Base-by-base conservation (phyloP, 2,113 vertebrate species). In the Corynorhinus townsendii region DNA sequence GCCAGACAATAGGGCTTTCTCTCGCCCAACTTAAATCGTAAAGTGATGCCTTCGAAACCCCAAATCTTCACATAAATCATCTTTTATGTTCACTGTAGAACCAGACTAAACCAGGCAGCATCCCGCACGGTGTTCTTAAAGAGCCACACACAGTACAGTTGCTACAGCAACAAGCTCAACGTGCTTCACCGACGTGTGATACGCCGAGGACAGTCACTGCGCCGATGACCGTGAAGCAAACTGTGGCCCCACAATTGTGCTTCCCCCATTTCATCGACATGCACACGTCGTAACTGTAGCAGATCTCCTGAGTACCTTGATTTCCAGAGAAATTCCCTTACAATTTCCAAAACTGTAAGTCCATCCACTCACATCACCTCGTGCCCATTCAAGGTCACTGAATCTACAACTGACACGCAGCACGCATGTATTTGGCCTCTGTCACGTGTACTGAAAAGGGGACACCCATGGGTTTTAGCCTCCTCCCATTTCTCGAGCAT, bases 401-500 rank as follows among this genome's bases (percentile, higher is more conserved):
- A 75, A 80, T 71, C 30, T 38, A 85, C 35, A 45, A 14, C 28
- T 76, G 69, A 3, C 33, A 80, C 43, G 90, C 7, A 19, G 72
- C 26, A 68, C 19, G 66, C 45, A 71, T 69, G 11, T 52, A 88
- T 62, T 79, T 71, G 40, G 38, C 24, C 85, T 87, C 93, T 88
- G 72, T 28, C 47, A 62, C 49, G 43, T 75, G 14, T 19, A 89
- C 86, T 56, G 79, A 90, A 94, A 95, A 77, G 38, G 59, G 12
- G 64, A 91, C 83, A 76, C 49, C 95, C 56, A 83, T n/a, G 88
- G 64, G 16, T n/a, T 89, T 91, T 40, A 62, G 90, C 33, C 62
- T 84, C 38, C 85, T 71, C 43, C 80, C 62, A 30, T 89, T 89
- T 76, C 43, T 77, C 40, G 87, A 87, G n/a, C 30, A 64, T 85